These are phyloP conservation scores for Xestia c-nigrum DNA, from an alignment of 2,888 invertebrate genomes.

Conservation along the genomic window DNA sequence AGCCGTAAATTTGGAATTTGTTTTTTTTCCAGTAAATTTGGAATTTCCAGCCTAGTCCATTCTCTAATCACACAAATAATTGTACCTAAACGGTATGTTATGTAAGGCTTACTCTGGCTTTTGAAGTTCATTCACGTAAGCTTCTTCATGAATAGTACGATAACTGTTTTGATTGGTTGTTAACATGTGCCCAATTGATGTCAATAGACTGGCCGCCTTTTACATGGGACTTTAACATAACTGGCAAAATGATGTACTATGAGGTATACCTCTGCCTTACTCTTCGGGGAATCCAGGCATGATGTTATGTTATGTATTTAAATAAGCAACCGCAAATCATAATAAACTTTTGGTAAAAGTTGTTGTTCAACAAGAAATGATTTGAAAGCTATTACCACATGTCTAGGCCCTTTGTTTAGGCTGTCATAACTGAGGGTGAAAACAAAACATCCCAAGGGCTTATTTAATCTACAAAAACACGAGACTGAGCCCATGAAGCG, in stretches of 20 bases:
- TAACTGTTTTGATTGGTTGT: background rate
- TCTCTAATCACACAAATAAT: too few species aligned
- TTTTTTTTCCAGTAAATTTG: too few species aligned
- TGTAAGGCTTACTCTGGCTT: too few species aligned
- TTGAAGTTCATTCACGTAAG: too few species aligned
- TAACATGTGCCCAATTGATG: too few species aligned
- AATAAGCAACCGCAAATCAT: background rate
- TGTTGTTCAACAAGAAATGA: background rate
- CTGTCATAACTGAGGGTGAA: background rate
- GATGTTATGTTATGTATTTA: background rate
- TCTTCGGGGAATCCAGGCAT: background rate
- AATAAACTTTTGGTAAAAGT: background rate
- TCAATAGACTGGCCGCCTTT: background rate
- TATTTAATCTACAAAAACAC: slow-evolving; percentile 19
- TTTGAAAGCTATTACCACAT: background rate
- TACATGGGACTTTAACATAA: background rate
- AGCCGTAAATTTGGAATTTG: too few species aligned
- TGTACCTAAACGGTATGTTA: too few species aligned
- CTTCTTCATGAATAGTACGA: background rate
- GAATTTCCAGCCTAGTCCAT: too few species aligned
- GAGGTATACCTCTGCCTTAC: background rate
- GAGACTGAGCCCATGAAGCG: background rate
- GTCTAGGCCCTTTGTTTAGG: background rate
- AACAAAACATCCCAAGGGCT: background rate
- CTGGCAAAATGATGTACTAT: background rate